Conservation (phyloP, 2,797 vertebrate genomes). For the Echiichthys vipera region DNA sequence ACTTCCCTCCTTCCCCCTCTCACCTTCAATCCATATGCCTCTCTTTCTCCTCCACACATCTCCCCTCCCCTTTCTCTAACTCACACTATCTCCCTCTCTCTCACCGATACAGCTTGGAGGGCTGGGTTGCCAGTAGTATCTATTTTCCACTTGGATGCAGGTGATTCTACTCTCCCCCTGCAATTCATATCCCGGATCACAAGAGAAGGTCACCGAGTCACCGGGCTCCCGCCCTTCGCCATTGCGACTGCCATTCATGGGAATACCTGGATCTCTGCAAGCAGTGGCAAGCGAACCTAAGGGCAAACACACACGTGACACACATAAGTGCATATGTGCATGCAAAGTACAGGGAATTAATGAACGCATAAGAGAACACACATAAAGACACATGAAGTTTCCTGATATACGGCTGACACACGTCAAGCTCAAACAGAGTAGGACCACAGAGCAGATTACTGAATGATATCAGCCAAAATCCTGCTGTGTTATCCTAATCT, state of each 20-base stretch:
- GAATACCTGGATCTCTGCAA: conserved; percentile 95
- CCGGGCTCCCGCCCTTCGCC: conserved; percentile 96
- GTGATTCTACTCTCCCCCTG: conserved; percentile 97
- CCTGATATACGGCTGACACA: conserved; percentile 53
- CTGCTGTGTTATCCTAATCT: conserved; percentile 51
- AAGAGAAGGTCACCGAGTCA: conserved; percentile 94
- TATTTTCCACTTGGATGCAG: conserved; percentile 99
- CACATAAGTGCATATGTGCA: conserved; percentile 7
- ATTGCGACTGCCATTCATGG: conserved; percentile 98
- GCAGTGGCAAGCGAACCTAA: conserved; percentile 95
- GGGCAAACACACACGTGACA: conserved; percentile 34
- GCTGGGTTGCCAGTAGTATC: conserved; percentile 99
- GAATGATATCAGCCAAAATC: conserved; percentile 56
- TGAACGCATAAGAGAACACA: conserved; percentile 3
- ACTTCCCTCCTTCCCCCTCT: conserved; percentile 19
- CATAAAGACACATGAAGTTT: conserved; percentile 18
- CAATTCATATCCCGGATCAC: conserved; percentile 97
- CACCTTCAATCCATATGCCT: conserved; percentile 32
- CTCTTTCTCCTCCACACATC: conserved; percentile 31
- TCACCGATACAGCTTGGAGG: conserved; percentile 97
- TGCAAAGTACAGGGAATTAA: conserved; percentile 5
- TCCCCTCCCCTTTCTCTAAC: conserved; percentile 23
- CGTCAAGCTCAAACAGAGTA: conserved; percentile 58
- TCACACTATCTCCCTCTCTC: conserved; percentile 56
- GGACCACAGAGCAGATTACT: conserved; percentile 54